Base-by-base conservation (phyloP, 64 coral and sea anemone genomes). In the Acropora yongei region DNA sequence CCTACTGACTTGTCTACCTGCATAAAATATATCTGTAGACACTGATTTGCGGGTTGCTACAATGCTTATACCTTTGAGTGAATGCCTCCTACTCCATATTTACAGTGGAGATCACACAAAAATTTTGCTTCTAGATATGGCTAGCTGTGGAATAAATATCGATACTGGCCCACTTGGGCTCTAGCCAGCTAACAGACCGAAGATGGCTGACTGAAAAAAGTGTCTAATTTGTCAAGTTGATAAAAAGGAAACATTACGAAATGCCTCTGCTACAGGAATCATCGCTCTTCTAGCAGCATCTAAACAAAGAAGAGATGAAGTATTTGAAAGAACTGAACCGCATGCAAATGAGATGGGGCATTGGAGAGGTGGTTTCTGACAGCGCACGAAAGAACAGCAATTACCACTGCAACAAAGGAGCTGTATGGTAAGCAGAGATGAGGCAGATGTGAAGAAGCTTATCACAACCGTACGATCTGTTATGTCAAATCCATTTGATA, bases 301-400 rank as follows among this genome's bases (percentile, higher is more conserved):
- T 55, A 55, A 55, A 55, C 51, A 55, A 55, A 55, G 1, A 55
- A 5, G 51, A 55, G 51, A 55, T 55, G 51, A 55, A 55, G 2
- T 55, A 55, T 55, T 55, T 55, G 51, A 55, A 55, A 55, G 51
- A 55, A 55, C 3, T 55, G 51, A 55, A 55, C 51, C 0, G 51
- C 51, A 55, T 55, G 51, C 51, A 55, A 10, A 55, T 55, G 51
- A 55, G 13, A 9, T 1, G 66, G 4, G 18, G 66, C 83, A 19
- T 44, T 86, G 66, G 83, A 86, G 12, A 86, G 57, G 66, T 91
- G 89, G 80, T 91, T 91, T 45, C 16, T 91, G 4, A 91, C 89
- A 16, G 82, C 78, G 74, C 89, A 91, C 53, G 69, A 91, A 40
- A 68, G 79, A 72, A 79, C 89, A 50, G 80, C 78, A 57, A 48